Base-by-base conservation (phyloP, 2,113 vertebrate genomes). In the Burhinus bistriatus region DNA sequence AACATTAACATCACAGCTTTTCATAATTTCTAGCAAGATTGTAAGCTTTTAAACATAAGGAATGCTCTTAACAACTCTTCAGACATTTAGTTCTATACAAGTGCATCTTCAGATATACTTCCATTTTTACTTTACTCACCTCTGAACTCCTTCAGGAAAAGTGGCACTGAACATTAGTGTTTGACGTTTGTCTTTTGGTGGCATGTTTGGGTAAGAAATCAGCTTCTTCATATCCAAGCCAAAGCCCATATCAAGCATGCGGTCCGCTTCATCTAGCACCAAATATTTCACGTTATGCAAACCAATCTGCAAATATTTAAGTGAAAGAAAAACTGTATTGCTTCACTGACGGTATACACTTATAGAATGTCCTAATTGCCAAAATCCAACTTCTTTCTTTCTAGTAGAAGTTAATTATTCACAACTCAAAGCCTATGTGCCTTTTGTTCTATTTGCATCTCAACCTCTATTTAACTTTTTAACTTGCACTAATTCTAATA, bases 241-340 rank as follows among this genome's bases (percentile, higher is more conserved):
- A 97, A 99, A 99, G 7, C 99, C 99, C 99, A 99, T 99, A 93
- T 99, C 99, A 96, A 99, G 91, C 99, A 99, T 99, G 26, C 99
- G 98, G 94, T 99, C 99, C 0, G 99, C 99, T 97, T 99, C 99
- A 93, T 99, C 99, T 89, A 99, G 93, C 65, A 99, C 99, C 91
- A 99, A 90, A 30, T 99, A 99, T 6, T 98, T 98, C 87, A 99
- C 54, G 61, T 99, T 98, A 30, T 42, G 97, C 75, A 99, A 93
- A 29, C 98, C 98, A 77, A 99, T 97, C 99, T 99, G 89, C 34
- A 91, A 91, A 23, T 12, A 86, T 94, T 95, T 81, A 22, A 64
- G 20, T 19, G 27, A 72, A 84, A 81, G 26, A 90, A 81, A 79
- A 84, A 75, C 3, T 34, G 4, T 10, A 42, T 27, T 72, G 11